Evolutionary conservation across 1,140 invertebrate genomes (phyloP).

Genomic region (Odontomachus brunneus): DNA sequence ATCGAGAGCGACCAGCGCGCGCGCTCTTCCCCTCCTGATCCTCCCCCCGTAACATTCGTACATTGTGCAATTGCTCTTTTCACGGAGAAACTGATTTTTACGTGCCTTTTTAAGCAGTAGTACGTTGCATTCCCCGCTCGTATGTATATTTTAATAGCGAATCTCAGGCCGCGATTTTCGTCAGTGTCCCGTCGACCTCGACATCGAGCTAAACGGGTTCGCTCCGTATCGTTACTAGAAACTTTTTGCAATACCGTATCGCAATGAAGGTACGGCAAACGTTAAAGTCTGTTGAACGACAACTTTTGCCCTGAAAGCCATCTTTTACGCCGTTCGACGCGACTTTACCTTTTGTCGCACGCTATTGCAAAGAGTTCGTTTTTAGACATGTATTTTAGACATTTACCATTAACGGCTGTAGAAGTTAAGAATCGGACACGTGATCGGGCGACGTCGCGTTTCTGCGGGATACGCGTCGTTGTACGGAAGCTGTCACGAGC

Average conservation of each 20-base stretch:
- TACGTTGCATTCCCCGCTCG: slow-evolving; percentile 69
- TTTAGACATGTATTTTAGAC: slow-evolving; percentile 65
- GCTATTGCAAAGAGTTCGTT: slow-evolving; percentile 33
- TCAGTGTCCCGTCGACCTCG: slow-evolving; percentile 40
- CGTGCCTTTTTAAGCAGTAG: slow-evolving; percentile 73
- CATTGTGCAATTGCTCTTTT: slow-evolving; percentile 74
- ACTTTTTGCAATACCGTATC: slow-evolving; percentile 14
- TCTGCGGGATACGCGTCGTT: not conserved
- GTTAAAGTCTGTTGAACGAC: slow-evolving; percentile 6
- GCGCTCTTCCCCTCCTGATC: slow-evolving; percentile 60
- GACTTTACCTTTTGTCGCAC: not conserved
- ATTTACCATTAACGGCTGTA: slow-evolving; percentile 63
- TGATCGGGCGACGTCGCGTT: slow-evolving; percentile 8
- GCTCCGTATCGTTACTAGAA: slow-evolving; percentile 4
- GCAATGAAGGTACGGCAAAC: not conserved
- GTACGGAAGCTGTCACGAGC: slow-evolving; percentile 5
- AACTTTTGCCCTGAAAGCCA: slow-evolving; percentile 10
- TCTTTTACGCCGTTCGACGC: slow-evolving; percentile 46
- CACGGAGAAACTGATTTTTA: slow-evolving; percentile 72
- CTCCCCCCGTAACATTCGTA: slow-evolving; percentile 50
- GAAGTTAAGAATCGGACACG: slow-evolving; percentile 59
- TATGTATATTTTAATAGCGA: slow-evolving; percentile 68
- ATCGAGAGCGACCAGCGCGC: slow-evolving; percentile 1
- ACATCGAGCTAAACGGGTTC: too few species aligned
- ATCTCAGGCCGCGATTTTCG: slow-evolving; percentile 54